A percentile compares a stretch with the other conserved stretches of the same genome.
Conservation (phyloP, 2,113 vertebrate species). For the Silurus meridionalis region DNA sequence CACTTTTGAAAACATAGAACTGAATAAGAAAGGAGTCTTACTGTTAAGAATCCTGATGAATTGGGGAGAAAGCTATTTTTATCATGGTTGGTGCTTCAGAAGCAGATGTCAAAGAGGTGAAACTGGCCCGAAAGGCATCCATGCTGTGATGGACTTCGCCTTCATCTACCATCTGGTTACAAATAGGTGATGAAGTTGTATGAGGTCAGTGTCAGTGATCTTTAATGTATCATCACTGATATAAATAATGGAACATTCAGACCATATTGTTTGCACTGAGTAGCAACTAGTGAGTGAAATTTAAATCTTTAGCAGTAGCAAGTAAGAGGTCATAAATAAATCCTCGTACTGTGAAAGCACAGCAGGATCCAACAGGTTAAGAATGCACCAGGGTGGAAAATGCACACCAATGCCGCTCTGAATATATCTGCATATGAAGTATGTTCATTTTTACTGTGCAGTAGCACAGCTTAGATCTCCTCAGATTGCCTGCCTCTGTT, state of each 20-base stretch:
- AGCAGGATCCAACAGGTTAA: slow-evolving; percentile 20
- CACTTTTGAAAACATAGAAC: background rate
- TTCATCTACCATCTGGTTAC: background rate
- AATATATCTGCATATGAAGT: slow-evolving; percentile 16
- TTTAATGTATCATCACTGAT: background rate
- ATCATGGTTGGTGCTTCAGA: background rate
- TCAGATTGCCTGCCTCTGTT: background rate
- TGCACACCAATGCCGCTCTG: slow-evolving; percentile 9
- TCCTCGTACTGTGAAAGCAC: background rate
- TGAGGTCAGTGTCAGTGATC: background rate
- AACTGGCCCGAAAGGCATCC: background rate
- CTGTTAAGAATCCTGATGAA: background rate
- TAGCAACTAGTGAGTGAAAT: background rate
- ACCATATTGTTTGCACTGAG: background rate
- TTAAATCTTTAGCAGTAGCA: background rate
- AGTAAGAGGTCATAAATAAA: background rate
- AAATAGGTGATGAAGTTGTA: background rate
- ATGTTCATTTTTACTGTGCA: background rate
- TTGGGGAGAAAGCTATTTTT: background rate
- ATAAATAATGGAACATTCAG: background rate
- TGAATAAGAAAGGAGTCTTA: background rate
- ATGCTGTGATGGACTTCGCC: background rate
- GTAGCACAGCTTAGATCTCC: background rate
- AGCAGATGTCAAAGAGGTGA: background rate
- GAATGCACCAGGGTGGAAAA: background rate